Base-by-base conservation (phyloP, 53 echinoderm and acorn worm genomes). In the Stichopus horrens region DNA sequence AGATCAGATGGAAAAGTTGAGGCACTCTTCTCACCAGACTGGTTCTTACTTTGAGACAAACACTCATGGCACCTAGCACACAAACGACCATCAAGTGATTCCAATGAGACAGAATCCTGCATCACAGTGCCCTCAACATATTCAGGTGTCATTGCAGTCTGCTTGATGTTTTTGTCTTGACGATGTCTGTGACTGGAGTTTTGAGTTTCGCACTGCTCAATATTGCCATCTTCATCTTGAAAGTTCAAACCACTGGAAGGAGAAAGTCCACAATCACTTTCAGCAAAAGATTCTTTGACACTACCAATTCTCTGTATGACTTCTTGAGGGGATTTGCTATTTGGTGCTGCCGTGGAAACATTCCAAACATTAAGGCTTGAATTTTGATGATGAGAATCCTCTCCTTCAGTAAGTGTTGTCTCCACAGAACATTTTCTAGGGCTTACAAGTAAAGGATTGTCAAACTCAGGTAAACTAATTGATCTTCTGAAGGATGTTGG, bases 401-500 rank as follows among this genome's bases (percentile, higher is more conserved):
- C 84, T 16, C 23, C 84, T 23, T 84, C 84, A 22, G 37, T 84
- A 11, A 9, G 59, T 22, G 65, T 52, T 22, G 85, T 57, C 10
- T 63, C 85, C 11, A 52, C 85, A 22, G 57, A 55, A 81, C 21
- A n/a, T 58, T 81, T 81, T 22, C 81, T 81, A 57, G 85, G 85
- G 37, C 85, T 85, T 23, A 85, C 85, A 5, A 85, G 85, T 67
- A 85, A 67, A 66, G 85, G 66, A 52, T 85, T 85, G 52, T 85
- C 85, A 85, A 65, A 67, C 5, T 63, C 60, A 2, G 85, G 85
- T 53, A 85, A 65, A 85, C 85, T 85, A 18, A 37, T 23, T 9
- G 20, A 37, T 16, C 85, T 63, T 52, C 21, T 11, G 37, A 85
- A 65, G 11, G 21, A 22, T 52, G 14, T 52, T 63, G 85, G 85